Base-by-base conservation (phyloP, 2,888 invertebrate species). In the Abscondita cerata region DNA sequence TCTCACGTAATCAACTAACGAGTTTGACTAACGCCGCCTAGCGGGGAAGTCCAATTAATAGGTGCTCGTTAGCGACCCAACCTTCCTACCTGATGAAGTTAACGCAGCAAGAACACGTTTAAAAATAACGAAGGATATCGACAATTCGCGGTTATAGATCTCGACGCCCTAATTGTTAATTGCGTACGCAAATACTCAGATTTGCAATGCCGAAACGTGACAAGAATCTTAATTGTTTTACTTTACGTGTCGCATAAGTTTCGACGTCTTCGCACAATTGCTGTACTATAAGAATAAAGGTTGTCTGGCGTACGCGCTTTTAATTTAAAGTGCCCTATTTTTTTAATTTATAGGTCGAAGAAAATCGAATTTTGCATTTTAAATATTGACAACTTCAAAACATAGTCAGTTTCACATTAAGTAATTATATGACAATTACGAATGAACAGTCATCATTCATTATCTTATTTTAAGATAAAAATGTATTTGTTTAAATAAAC, bases 1-100 rank as follows among this genome's bases (percentile, higher is more conserved):
- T 40, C 55, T 40, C 68, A 68, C 68, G 68, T 68, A 68, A 66
- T 68, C 68, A 66, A 64, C 68, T 68, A 68, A 68, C 68, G 66
- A 68, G 68, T 59, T 59, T 53, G 62, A 60, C 64, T 62, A 66
- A 58, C 57, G 54, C 59, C 65, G 65, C 66, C 65, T 63, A 54
- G 63, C 60, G 48, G 52, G 59, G 68, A 62, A 66, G 64, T 64
- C 64, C 66, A 66, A 68, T 68, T 68, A 68, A 66, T 68, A 66
- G 68, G 66, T 58, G 66, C 66, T 68, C 68, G 68, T 68, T 68
- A 68, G 66, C 60, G 68, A 66, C 48, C 20, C 41, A 36, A 52
- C 52, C 61, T 58, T 58, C 50, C 59, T 54, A 59, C 52, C 52
- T 62, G 65, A 55, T 53, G 59, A 62, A 55, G 59, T 62, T 65